Percentiles rank a stretch among this genome's conserved stretches.
Evolutionary conservation across 2,113 vertebrate species (phyloP).

Genomic region (Gracilinanus agilis): DNA sequence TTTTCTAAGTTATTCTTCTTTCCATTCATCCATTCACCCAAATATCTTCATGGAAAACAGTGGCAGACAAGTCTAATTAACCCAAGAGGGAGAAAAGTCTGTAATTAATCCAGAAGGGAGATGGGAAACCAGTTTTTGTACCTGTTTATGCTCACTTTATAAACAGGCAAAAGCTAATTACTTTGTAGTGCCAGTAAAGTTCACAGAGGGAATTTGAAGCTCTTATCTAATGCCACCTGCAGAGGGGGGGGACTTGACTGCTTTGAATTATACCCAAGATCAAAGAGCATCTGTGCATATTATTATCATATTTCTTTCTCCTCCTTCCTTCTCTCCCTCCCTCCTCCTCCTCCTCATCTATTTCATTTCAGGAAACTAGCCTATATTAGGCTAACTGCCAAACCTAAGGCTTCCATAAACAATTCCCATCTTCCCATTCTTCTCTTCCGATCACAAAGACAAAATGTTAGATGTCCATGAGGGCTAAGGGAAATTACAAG

Average conservation of each 20-base stretch:
- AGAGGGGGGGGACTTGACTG: constrained; percentile 65
- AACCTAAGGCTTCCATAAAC: constrained; percentile 34
- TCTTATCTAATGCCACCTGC: constrained; percentile 81
- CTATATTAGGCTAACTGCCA: constrained; percentile 66
- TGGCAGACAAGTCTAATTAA: constrained; percentile 79
- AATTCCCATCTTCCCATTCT: neutral
- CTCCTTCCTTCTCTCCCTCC: constrained; percentile 7
- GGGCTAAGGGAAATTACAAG: neutral
- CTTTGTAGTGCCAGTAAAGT: constrained; percentile 78
- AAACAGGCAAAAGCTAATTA: constrained; percentile 85
- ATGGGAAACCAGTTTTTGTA: constrained; percentile 72
- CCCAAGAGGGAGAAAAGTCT: constrained; percentile 48
- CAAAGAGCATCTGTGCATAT: constrained; percentile 79
- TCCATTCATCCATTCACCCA: constrained; percentile 41
- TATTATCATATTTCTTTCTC: constrained; percentile 59
- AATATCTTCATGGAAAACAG: constrained; percentile 61
- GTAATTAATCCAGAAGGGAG: constrained; percentile 84
- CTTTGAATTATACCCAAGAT: constrained; percentile 78
- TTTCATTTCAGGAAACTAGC: constrained; percentile 45
- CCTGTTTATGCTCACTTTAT: constrained; percentile 81
- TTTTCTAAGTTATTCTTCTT: neutral
- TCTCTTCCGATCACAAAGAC: neutral
- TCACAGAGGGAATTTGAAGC: constrained; percentile 74
- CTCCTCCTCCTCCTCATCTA: constrained; percentile 38
- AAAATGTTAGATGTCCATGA: accelerated